Conservation (phyloP, 2,797 vertebrate species). For the Knipowitschia caucasica region DNA sequence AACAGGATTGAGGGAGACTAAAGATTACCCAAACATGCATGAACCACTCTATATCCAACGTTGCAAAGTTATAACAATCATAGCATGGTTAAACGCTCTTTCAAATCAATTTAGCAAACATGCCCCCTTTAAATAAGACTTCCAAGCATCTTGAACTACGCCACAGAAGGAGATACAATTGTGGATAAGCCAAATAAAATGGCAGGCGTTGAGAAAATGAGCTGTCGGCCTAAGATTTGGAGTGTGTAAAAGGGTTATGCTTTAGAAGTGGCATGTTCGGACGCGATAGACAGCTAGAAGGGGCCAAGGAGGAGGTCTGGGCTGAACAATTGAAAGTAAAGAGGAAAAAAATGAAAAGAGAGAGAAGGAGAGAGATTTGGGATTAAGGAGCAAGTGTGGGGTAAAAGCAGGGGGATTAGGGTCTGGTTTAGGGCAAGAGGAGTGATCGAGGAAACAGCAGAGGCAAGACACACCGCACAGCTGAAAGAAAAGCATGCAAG, state of each 20-base stretch:
- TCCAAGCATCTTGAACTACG: background rate
- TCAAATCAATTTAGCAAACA: no score
- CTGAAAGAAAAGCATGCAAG: conserved; percentile 41
- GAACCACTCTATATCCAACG: no score
- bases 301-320: conserved; percentile 42
- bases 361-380: conserved; percentile 58
- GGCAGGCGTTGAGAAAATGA: conserved; percentile 44
- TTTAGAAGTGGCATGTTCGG: conserved; percentile 63
- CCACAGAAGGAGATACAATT: conserved; percentile 32
- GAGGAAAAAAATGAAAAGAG: conserved; percentile 28
- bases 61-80: no score
- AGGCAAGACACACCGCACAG: conserved; percentile 42
- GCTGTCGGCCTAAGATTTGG: conserved; percentile 52
- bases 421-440: conserved; percentile 58
- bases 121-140: no score
- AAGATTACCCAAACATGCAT: no score
- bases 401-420: conserved; percentile 68
- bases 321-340: conserved; percentile 60
- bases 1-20: no score
- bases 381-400: conserved; percentile 72
- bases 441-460: conserved; percentile 46
- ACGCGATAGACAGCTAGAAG: conserved; percentile 49
- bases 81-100: no score
- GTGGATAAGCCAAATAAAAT: conserved; percentile 16
- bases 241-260: conserved; percentile 62